A percentile compares a stretch with the other conserved stretches of the same genome.
Conservation (phyloP, 92 coral and sea anemone genomes). For the Meandrina meandrites region DNA sequence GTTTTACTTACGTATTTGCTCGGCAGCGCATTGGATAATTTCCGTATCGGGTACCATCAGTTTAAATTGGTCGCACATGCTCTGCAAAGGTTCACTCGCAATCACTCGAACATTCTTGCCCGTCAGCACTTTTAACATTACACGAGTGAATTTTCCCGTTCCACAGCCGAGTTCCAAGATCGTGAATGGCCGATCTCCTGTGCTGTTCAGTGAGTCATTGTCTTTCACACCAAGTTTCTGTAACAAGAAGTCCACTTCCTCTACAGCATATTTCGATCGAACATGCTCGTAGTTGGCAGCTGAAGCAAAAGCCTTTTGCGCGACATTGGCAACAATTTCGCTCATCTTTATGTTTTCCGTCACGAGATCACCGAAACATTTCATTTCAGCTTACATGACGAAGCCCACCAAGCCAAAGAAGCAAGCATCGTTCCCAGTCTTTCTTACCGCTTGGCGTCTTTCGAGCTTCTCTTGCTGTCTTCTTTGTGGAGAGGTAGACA, state of each 20-base stretch:
- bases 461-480: not conserved
- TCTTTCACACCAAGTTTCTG: slow-evolving; percentile 50
- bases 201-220: slow-evolving; percentile 10
- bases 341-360: not conserved
- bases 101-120: slow-evolving; percentile 47
- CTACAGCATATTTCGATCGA: slow-evolving; percentile 56
- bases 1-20: slow-evolving; percentile 55
- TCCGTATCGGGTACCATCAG: slow-evolving; percentile 58
- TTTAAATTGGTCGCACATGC: slow-evolving; percentile 71
- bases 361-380: not conserved
- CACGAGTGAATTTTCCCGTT: slow-evolving; percentile 78
- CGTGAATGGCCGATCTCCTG: slow-evolving; percentile 26
- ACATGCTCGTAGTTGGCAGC: slow-evolving; percentile 56
- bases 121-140: slow-evolving; percentile 55
- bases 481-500: too few relatives aligned
- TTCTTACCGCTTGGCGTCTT: not conserved
- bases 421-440: slow-evolving; percentile 7
- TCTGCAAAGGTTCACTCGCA: slow-evolving; percentile 67
- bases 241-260: slow-evolving; percentile 62
- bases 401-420: too few relatives aligned
- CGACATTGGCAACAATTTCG: not conserved
- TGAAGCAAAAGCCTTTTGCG: slow-evolving; percentile 13
- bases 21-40: slow-evolving; percentile 66
- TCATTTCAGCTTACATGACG: not conserved
- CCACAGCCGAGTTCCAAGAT: slow-evolving; percentile 80